Conservation (phyloP, 2,113 vertebrate species). For the Albula goreensis region DNA sequence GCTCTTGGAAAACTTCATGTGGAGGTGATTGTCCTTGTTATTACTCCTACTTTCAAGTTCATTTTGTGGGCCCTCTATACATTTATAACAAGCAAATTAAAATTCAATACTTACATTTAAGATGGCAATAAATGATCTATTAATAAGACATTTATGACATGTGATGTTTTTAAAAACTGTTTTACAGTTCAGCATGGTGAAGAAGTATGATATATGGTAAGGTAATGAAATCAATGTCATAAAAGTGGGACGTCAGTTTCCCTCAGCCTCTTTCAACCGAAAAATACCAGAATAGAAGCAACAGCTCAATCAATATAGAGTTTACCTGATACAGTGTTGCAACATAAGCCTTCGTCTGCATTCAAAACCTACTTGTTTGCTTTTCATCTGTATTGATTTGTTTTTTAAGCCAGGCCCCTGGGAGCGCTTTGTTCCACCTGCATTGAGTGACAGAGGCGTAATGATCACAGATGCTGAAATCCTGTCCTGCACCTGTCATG, state of each 20-base stretch:
- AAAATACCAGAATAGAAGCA: not conserved
- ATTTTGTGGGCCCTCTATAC: not conserved
- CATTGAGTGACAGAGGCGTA: not conserved
- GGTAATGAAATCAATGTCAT: not conserved
- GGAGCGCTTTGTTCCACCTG: not conserved
- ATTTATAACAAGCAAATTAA: not conserved
- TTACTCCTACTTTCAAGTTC: not conserved
- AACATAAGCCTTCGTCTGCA: not conserved
- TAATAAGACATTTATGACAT: not conserved
- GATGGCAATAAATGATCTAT: not conserved
- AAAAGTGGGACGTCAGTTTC: not conserved
- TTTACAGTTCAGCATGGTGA: not conserved
- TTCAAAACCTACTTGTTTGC: not conserved
- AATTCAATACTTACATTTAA: not conserved
- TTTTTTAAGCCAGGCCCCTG: conserved; percentile 6
- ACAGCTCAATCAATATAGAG: not conserved
- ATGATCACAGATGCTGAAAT: not conserved
- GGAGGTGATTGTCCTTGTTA: too few species aligned
- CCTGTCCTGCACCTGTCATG: not conserved
- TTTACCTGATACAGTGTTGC: not conserved
- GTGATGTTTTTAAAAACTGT: not conserved
- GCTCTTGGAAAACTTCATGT: too few species aligned
- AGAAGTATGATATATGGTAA: not conserved
- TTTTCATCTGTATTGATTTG: conserved; percentile 25
- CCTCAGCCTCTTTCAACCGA: not conserved